Evolutionary conservation across 2,888 invertebrate genomes (phyloP), one percentile per base, ranked within the genome.

Genomic region (Nipponacmea schrenckii): DNA sequence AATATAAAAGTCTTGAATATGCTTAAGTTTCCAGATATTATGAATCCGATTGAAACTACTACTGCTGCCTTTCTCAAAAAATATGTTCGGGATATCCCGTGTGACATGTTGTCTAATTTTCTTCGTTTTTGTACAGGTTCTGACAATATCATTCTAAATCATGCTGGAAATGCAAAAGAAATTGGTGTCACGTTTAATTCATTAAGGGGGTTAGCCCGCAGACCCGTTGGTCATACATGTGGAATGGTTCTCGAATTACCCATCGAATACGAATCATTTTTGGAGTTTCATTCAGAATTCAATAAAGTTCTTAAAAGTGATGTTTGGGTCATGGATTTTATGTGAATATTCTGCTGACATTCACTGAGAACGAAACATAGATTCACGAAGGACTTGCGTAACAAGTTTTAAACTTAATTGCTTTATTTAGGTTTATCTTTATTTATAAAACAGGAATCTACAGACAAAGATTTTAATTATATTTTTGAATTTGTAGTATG

Each of bases 311-410:
- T 56, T 56, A 56, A 56, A 56, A 56, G 56, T 24, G 56, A 56
- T 56, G 56, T 56, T 56, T 56, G 56, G 56, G 56, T 56, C 24
- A 56, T 56, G 20, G 56, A 56, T 56, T 56, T 56, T 56, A 20
- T 56, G 20, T 56, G 24, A 56, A 56, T 24, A 56, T 56, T 56
- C 12, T 56, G 56, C 56, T 56, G 56, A 56, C 50, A n/a, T 50
- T 31, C 31, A 31, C 5, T 31, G 31, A 31, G 3, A 31, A 31
- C 31, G 2, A 31, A 31, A 31, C 31, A 31, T 31, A 31, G 31
- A 31, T 31, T n/a, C n/a, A 31, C 5, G 5, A 31, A 31, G 31
- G 31, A 31, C 31, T 5, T 31, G 31, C 2, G 31, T 31, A 31
- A 31, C 31, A 39, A 1, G 39, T 8, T 10, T 39, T 39, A 2